Evolutionary conservation across 53 echinoderm and acorn worm genomes (phyloP).

Genomic region (Actinopyga echinites): DNA sequence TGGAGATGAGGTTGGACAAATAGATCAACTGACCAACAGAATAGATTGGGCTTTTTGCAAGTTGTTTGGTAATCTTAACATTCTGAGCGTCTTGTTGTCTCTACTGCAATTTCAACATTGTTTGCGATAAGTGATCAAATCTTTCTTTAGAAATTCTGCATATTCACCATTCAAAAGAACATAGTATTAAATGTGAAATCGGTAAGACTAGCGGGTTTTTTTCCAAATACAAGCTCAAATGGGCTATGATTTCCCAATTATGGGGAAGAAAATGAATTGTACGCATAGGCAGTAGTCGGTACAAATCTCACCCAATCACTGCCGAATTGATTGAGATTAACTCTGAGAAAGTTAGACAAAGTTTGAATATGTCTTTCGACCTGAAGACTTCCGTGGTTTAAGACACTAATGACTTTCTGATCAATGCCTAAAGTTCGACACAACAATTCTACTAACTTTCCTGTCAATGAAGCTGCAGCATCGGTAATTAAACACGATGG

Average conservation of each 20-base stretch:
- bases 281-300: too few species aligned
- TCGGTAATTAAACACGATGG: constrained; percentile 43
- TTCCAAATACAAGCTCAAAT: constrained; percentile 23
- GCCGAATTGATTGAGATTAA: too few species aligned
- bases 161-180: background rate
- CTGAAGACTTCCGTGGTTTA: constrained; percentile 60
- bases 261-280: background rate
- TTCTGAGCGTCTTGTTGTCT: background rate
- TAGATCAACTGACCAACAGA: too few species aligned
- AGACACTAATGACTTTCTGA: constrained; percentile 56
- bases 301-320: constrained; percentile 55
- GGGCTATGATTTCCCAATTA: constrained; percentile 3
- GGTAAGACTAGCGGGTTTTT: too few species aligned
- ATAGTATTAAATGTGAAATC: too few species aligned
- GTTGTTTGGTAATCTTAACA: background rate
- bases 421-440: constrained; percentile 51
- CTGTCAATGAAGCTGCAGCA: too few species aligned
- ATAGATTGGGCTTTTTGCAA: background rate
- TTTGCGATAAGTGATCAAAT: background rate
- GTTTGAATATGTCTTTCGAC: too few species aligned
- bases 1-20: background rate
- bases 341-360: constrained; percentile 45
- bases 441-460: constrained; percentile 37
- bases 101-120: too few species aligned
- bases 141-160: background rate